Evolutionary conservation across 2,113 vertebrate species (phyloP), one percentile per base, ranked within the genome.

Genomic region (Saguinus midas): DNA sequence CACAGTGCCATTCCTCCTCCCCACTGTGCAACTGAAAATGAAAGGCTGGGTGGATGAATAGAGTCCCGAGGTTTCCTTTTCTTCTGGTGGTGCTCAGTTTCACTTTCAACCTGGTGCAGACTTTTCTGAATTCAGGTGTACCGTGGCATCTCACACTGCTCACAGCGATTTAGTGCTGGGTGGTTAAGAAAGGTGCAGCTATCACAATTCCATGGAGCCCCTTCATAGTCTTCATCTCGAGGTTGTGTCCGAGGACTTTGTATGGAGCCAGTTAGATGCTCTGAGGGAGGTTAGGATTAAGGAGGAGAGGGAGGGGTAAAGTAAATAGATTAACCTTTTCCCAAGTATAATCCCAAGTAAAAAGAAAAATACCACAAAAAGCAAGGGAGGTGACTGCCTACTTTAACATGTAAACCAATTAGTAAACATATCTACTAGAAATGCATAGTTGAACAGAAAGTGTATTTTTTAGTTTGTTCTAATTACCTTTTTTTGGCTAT

Each of bases 131-230:
- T 98, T 99, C 99, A 99, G 98, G 99, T 99, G 98, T 99, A 99
- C 98, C 99, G 99, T 0, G 99, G 99, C 99, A 99, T 99, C 98
- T 99, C 99, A 87, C 99, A 99, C 98, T 99, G 99, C 98, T 99
- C 99, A 98, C 99, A 99, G 98, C 99, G 99, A 98, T 99, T 99
- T 94, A 99, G 99, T 78, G 99, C 99, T 58, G 99, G 99, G 95
- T 99, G 99, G 98, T 99, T 99, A 98, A 99, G 99, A 98, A 99
- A 99, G 97, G 99, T 99, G 98, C 99, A 99, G 98, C 99, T 99
- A 96, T 99, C 99, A 98, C 99, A 99, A 98, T 99, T 99, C 99
- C 99, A 99, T 9, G 99, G 99, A 94, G 99, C 99, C 25, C 99
- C 99, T 98, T 99, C 99, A 20, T 99, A 99, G 98, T 99, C 99